These are phyloP conservation scores for Lymantria monacha DNA, from an alignment of 2,888 invertebrate genomes.

Conservation along the genomic window DNA sequence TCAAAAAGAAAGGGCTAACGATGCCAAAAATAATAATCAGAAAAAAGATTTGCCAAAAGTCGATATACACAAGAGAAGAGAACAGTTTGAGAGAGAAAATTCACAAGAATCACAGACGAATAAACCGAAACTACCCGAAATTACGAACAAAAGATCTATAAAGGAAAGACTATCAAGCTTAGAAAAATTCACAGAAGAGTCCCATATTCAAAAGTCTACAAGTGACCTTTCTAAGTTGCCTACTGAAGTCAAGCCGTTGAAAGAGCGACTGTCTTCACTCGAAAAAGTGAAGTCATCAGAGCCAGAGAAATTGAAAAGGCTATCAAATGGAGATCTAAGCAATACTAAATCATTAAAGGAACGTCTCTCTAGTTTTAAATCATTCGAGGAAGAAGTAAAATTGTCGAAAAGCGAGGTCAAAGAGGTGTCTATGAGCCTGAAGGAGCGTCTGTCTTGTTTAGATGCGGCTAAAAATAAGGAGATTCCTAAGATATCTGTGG, in stretches of 20 bases:
- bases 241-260: constrained; percentile 84
- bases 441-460: constrained; percentile 76
- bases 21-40: constrained; percentile 70
- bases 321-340: constrained; percentile 71
- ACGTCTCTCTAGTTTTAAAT: constrained; percentile 70
- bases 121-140: constrained; percentile 83
- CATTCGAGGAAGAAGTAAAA: constrained; percentile 70
- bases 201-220: constrained; percentile 64
- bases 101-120: constrained; percentile 75
- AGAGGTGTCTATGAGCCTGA: constrained; percentile 77
- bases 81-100: constrained; percentile 89
- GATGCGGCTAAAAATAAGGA: constrained; percentile 79
- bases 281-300: constrained; percentile 80
- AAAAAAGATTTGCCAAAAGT: constrained; percentile 88
- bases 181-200: constrained; percentile 85
- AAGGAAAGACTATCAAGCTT: constrained; percentile 87
- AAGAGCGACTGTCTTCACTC: constrained; percentile 84
- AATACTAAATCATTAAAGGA: constrained; percentile 74
- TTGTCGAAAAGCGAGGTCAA: constrained; percentile 66
- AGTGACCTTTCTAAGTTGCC: constrained; percentile 77
- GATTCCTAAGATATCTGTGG: constrained; percentile 67
- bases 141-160: constrained; percentile 85
- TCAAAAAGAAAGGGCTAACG: constrained; percentile 73
- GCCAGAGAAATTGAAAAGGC: constrained; percentile 70
- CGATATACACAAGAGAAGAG: constrained; percentile 90